These are phyloP conservation scores for Loxodonta africana DNA, from an alignment of 2,113 vertebrate genomes.

Conservation along the genomic window DNA sequence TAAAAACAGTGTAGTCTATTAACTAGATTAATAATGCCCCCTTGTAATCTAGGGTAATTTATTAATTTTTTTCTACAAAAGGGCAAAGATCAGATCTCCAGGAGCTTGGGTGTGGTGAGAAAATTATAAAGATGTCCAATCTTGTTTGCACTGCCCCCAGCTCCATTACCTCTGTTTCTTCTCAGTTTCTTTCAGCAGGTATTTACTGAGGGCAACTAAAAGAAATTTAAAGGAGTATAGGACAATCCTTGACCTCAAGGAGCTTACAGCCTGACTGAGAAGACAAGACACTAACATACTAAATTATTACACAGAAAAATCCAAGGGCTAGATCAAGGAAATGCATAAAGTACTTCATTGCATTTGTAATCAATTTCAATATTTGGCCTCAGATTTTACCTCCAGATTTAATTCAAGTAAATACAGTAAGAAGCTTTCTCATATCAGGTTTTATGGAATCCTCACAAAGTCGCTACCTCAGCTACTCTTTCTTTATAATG, in stretches of 20 bases:
- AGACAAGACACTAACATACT: neutral
- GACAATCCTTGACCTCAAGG: slow-evolving; percentile 47
- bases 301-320: neutral
- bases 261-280: neutral
- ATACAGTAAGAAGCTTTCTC: neutral
- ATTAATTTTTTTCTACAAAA: slow-evolving; percentile 81
- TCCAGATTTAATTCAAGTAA: slow-evolving; percentile 55
- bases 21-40: slow-evolving; percentile 84
- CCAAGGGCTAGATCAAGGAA: neutral
- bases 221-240: slow-evolving; percentile 34
- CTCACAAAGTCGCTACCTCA: slow-evolving; percentile 13
- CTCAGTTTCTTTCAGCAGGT: neutral
- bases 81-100: slow-evolving; percentile 82
- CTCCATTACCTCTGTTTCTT: slow-evolving; percentile 41
- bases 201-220: slow-evolving; percentile 33
- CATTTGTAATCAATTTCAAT: slow-evolving; percentile 30
- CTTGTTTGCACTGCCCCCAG: slow-evolving; percentile 53
- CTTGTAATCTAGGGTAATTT: slow-evolving; percentile 79
- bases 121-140: slow-evolving; percentile 69
- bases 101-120: slow-evolving; percentile 57
- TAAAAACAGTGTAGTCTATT: slow-evolving; percentile 85
- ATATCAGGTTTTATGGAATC: neutral
- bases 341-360: neutral
- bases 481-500: neutral
- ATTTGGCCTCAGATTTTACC: neutral